Conservation (phyloP, 1,140 invertebrate genomes). For the Phenacoccus solenopsis region DNA sequence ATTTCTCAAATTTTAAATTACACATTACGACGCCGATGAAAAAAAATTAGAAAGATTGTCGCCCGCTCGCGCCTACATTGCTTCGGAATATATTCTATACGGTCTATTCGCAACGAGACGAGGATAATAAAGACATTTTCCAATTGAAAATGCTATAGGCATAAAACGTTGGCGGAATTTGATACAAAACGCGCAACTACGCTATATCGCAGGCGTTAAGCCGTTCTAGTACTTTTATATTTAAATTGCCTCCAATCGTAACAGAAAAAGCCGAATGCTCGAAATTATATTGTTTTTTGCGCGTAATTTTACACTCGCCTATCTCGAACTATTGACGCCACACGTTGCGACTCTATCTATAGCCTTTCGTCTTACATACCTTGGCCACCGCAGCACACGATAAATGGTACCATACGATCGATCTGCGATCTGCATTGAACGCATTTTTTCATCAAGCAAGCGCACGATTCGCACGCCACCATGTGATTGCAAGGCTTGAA, state of each 20-base stretch:
- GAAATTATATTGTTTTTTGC: neutral
- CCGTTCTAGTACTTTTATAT: neutral
- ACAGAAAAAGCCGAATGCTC: neutral
- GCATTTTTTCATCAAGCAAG: conserved; percentile 91
- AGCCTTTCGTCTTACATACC: conserved; percentile 23
- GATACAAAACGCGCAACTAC: neutral
- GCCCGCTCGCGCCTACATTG: neutral
- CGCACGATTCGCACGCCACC: conserved; percentile 84
- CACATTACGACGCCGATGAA: neutral
- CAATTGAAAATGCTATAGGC: neutral
- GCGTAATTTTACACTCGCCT: neutral
- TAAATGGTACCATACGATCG: conserved; percentile 57
- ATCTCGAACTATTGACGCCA: too few relatives aligned
- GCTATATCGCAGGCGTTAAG: too few relatives aligned
- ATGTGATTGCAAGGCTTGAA: conserved; percentile 92
- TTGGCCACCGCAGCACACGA: conserved; percentile 50
- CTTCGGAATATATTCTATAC: neutral
- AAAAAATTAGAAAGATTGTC: neutral
- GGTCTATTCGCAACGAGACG: neutral
- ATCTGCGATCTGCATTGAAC: conserved; percentile 83
- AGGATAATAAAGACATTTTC: neutral
- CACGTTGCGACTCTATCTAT: too few relatives aligned
- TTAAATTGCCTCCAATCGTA: neutral
- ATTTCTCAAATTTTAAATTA: neutral
- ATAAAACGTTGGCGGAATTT: neutral